A percentile compares a stretch with the other conserved stretches of the same genome.
These are phyloP conservation scores for Ochlodes sylvanus DNA, from an alignment of 2,888 invertebrate genomes.

Conservation along the genomic window DNA sequence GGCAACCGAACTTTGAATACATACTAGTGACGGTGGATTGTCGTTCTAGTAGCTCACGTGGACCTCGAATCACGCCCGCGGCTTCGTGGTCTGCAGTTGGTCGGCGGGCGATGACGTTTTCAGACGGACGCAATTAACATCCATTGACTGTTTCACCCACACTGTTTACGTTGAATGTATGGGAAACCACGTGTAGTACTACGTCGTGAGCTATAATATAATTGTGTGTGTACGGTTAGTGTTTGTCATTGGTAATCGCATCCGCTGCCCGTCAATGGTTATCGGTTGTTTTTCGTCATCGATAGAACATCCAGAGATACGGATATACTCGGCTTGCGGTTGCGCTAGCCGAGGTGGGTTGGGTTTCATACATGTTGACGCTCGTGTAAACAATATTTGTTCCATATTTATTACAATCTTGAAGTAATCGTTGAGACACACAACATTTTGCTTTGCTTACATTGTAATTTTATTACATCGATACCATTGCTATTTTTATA, in stretches of 20 bases:
- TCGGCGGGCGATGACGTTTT: conserved; percentile 60
- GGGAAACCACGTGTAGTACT: conserved; percentile 44
- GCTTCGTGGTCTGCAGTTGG: conserved; percentile 29
- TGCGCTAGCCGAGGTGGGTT: conserved; percentile 43
- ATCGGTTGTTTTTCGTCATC: conserved; percentile 50
- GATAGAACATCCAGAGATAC: conserved; percentile 58
- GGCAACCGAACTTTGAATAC: conserved; percentile 63
- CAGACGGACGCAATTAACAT: conserved; percentile 66
- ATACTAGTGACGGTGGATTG: conserved; percentile 62
- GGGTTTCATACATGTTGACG: conserved; percentile 40
- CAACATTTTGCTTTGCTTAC: neutral
- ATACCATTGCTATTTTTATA: neutral
- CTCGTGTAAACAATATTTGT: conserved; percentile 38
- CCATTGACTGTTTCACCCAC: conserved; percentile 61
- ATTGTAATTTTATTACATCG: neutral
- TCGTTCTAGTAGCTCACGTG: conserved; percentile 67
- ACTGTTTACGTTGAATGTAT: conserved; percentile 58
- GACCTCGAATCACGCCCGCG: conserved; percentile 46
- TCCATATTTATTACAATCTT: conserved; percentile 34
- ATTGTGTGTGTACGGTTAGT: conserved; percentile 31
- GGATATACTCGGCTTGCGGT: conserved; percentile 62
- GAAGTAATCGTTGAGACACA: conserved; percentile 32
- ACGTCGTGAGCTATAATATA: conserved; percentile 18
- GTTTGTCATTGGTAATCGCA: conserved; percentile 48
- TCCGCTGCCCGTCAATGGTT: conserved; percentile 50